Evolutionary conservation across 2,113 vertebrate species (phyloP).

Genomic region (Puffinus mauretanicus): DNA sequence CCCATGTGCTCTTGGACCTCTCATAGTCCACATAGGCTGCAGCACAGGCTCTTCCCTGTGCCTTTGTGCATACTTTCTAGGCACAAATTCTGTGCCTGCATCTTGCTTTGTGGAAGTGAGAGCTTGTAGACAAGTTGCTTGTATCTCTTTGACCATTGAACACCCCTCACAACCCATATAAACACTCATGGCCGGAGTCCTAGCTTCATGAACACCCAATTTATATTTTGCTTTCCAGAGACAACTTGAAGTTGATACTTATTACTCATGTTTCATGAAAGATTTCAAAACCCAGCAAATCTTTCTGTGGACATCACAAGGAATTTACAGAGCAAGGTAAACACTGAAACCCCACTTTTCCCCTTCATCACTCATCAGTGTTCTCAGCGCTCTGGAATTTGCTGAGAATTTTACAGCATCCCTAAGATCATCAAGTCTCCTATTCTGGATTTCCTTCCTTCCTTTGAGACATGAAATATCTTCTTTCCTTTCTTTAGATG

Average conservation of each 20-base stretch:
- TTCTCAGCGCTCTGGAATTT: conserved; percentile 57
- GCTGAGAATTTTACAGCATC: neutral
- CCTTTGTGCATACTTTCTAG: neutral
- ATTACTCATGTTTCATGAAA: neutral
- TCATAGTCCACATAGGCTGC: neutral
- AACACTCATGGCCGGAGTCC: neutral
- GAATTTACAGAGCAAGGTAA: conserved; percentile 42
- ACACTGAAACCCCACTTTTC: neutral
- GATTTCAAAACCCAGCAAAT: conserved; percentile 1
- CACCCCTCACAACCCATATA: neutral
- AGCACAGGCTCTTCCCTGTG: neutral
- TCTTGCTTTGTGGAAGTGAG: neutral
- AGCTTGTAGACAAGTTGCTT: neutral
- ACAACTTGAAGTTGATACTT: neutral
- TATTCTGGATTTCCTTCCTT: neutral
- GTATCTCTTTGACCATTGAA: neutral
- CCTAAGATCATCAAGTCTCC: neutral
- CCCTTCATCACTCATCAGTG: neutral
- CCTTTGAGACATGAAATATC: neutral
- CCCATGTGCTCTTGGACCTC: neutral
- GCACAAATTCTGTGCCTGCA: neutral
- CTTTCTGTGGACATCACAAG: conserved; percentile 1
- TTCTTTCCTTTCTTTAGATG: neutral
- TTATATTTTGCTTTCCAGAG: conserved; percentile 1
- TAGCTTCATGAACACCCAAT: neutral